Conservation (phyloP, 1,140 invertebrate genomes). For the Zaprionus nigranus region DNA sequence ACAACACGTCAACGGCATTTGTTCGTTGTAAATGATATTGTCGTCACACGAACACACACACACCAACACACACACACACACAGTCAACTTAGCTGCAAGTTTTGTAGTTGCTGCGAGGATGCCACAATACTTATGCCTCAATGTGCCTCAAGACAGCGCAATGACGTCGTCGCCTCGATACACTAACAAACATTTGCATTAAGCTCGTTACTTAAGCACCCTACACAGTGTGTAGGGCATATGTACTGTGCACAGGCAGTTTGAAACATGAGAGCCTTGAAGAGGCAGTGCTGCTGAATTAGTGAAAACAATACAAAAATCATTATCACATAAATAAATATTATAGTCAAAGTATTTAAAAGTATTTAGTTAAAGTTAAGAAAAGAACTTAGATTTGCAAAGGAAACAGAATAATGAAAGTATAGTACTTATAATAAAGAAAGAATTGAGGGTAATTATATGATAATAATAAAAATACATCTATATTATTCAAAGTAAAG, state of each 20-base stretch:
- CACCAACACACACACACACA: constrained; percentile 27
- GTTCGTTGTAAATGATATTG: constrained; percentile 79
- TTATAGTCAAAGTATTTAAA: too few relatives aligned
- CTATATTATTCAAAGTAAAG: too few relatives aligned
- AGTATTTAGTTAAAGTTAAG: too few relatives aligned
- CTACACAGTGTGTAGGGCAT: neutral
- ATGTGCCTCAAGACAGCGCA: constrained; percentile 25
- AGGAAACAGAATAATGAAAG: too few relatives aligned
- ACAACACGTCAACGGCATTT: constrained; percentile 40
- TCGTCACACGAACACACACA: constrained; percentile 64
- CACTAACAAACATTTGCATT: constrained; percentile 40
- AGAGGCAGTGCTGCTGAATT: neutral
- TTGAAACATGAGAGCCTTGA: neutral
- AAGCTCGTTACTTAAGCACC: constrained; percentile 12
- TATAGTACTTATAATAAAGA: too few relatives aligned
- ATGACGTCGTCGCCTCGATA: constrained; percentile 34
- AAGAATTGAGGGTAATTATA: too few relatives aligned
- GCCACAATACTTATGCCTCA: constrained; percentile 44
- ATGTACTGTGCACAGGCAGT: neutral
- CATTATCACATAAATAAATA: too few relatives aligned
- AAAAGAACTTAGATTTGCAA: too few relatives aligned
- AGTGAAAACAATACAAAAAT: too few relatives aligned
- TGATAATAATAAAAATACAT: too few relatives aligned
- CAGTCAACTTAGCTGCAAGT: constrained; percentile 15
- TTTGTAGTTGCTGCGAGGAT: constrained; percentile 41